These are phyloP conservation scores for Fistularia commersonii DNA, from an alignment of 2,797 vertebrate species.

Conservation along the genomic window DNA sequence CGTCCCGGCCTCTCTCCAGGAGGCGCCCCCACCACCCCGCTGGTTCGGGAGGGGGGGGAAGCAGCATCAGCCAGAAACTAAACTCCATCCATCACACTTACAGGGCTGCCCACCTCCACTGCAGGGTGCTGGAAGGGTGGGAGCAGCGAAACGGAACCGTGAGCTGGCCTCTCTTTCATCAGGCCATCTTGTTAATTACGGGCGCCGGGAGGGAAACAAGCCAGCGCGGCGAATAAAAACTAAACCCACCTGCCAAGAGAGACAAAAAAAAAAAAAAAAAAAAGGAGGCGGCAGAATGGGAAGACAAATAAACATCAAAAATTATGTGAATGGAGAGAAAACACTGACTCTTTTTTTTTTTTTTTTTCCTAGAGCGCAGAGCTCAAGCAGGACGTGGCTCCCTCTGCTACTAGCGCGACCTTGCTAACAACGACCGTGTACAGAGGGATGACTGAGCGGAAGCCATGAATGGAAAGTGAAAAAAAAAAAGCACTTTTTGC, in stretches of 20 bases:
- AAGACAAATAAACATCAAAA: constrained; percentile 15
- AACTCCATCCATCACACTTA: constrained; percentile 80
- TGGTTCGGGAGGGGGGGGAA: constrained; percentile 47
- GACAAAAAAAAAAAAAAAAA: no score
- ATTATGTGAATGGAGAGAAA: constrained; percentile 2
- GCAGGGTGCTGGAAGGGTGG: constrained; percentile 52
- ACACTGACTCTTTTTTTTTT: background rate
- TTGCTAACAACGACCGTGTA: constrained; percentile 3
- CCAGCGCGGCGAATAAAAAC: background rate
- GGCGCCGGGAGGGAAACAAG: constrained; percentile 35
- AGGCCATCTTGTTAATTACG: constrained; percentile 62
- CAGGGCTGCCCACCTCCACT: constrained; percentile 63
- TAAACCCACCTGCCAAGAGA: no score
- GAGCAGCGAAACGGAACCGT: constrained; percentile 40
- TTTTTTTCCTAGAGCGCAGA: no score
- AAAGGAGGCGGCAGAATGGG: background rate
- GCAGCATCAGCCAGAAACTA: constrained; percentile 56
- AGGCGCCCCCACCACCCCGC: constrained; percentile 2
- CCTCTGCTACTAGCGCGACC: background rate
- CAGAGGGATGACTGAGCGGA: background rate
- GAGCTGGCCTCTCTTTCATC: constrained; percentile 55
- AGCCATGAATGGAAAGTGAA: no score
- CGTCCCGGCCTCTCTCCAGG: constrained; percentile 46
- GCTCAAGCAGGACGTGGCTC: no score
- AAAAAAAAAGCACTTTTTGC: no score